Conservation (phyloP, 1,140 invertebrate genomes). For the Drosophila asahinai region DNA sequence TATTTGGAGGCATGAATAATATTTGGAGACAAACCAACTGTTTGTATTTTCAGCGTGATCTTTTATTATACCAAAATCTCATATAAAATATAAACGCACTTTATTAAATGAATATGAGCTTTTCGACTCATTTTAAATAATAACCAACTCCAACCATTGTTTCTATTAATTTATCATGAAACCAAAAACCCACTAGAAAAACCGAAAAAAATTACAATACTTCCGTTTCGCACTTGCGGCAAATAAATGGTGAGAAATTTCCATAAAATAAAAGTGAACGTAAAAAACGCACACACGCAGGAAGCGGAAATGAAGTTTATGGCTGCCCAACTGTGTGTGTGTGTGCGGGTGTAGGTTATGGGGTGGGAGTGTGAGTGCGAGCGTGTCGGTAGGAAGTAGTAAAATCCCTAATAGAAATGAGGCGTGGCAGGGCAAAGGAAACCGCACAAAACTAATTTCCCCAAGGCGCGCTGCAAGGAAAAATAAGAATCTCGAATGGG, state of each 20-base stretch:
- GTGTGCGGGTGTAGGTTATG: conserved; percentile 28
- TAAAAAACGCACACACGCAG: conserved; percentile 56
- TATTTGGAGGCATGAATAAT: not conserved
- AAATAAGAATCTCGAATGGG: conserved; percentile 50
- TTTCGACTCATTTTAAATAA: conserved; percentile 1
- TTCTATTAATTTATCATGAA: conserved; percentile 37
- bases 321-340: conserved; percentile 24
- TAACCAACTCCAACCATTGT: not conserved
- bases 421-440: conserved; percentile 56
- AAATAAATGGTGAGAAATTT: conserved; percentile 82
- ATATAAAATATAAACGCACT: not conserved
- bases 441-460: conserved; percentile 81
- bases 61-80: not conserved
- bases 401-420: conserved; percentile 81
- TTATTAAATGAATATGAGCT: not conserved
- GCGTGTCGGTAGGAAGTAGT: conserved; percentile 72
- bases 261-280: conserved; percentile 80
- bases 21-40: not conserved
- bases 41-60: not conserved
- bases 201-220: conserved; percentile 52
- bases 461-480: conserved; percentile 73
- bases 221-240: conserved; percentile 75
- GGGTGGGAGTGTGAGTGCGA: conserved; percentile 37
- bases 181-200: conserved; percentile 33
- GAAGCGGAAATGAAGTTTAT: conserved; percentile 48